phyloP scores from a whole-genome alignment of 2,888 invertebrate species.

The Lepidochitona cinerea region DNA sequence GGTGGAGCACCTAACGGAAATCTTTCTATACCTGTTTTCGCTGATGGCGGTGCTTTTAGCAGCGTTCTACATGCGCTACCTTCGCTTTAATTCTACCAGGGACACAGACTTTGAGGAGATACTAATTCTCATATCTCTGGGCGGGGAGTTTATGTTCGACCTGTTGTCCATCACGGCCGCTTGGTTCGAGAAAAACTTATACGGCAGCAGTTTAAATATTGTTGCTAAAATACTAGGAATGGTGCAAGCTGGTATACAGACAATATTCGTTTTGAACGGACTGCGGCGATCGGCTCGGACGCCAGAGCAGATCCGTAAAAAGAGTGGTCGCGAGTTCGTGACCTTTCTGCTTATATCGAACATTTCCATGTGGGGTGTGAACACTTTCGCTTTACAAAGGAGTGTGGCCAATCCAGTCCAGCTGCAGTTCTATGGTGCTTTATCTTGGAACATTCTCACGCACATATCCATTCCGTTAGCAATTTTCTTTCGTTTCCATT shows the following conservation, averaged over 20 bases:
- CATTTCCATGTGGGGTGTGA: constrained; percentile 96
- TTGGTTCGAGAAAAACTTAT: constrained; percentile 84
- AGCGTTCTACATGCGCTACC: constrained; percentile 81
- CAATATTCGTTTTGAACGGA: constrained; percentile 92
- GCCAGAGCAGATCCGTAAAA: constrained; percentile 92
- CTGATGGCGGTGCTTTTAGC: constrained; percentile 89
- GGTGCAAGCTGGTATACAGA: constrained; percentile 90
- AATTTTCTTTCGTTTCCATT: constrained; percentile 96
- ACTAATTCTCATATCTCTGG: constrained; percentile 90
- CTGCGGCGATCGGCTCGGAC: constrained; percentile 90
- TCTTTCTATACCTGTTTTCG: constrained; percentile 88
- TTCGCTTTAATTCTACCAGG: constrained; percentile 34
- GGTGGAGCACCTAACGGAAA: constrained; percentile 91
- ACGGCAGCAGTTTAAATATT: constrained; percentile 87
- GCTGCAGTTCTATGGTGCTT: constrained; percentile 91
- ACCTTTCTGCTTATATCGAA: constrained; percentile 96
- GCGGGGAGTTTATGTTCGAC: constrained; percentile 92
- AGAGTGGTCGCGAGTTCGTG: constrained; percentile 95
- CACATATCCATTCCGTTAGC: constrained; percentile 93
- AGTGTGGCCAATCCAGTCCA: constrained; percentile 94
- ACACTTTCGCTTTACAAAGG: constrained; percentile 89
- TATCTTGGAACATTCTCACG: constrained; percentile 94
- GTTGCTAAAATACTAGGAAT: constrained; percentile 90
- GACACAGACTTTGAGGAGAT: constrained; percentile 51
- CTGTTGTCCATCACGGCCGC: constrained; percentile 95